Conservation (phyloP, 53 echinoderm and acorn worm species). For the Arbacia lixula region DNA sequence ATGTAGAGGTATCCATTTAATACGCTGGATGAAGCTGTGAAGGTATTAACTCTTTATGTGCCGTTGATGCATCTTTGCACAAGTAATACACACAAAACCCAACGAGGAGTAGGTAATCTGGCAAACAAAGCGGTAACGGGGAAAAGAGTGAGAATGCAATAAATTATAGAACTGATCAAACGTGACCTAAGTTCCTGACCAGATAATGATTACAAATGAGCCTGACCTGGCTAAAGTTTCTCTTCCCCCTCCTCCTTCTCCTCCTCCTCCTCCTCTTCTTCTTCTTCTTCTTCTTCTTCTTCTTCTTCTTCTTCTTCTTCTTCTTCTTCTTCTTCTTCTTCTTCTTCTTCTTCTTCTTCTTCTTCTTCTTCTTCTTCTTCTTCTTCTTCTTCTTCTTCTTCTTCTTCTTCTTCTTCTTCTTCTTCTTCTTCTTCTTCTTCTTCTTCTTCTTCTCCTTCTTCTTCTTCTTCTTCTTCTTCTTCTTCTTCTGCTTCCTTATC, state of each 20-base stretch:
- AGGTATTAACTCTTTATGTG: too few species aligned
- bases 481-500: background rate
- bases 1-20: too few species aligned
- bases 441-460: background rate
- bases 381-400: background rate
- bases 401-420: background rate
- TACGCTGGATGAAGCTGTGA: too few species aligned
- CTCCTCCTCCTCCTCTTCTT: background rate
- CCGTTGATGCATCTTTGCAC: too few species aligned
- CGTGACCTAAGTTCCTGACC: too few species aligned
- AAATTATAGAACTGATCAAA: too few species aligned
- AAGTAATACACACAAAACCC: too few species aligned
- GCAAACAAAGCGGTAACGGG: too few species aligned
- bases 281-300: background rate
- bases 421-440: background rate
- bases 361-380: background rate
- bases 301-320: background rate
- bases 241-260: background rate
- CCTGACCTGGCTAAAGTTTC: too few species aligned
- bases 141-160: too few species aligned
- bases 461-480: background rate
- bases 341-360: background rate
- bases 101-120: too few species aligned
- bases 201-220: background rate
- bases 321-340: background rate